Evolutionary conservation across 2,113 vertebrate genomes (phyloP).

Genomic region (Turnix velox): DNA sequence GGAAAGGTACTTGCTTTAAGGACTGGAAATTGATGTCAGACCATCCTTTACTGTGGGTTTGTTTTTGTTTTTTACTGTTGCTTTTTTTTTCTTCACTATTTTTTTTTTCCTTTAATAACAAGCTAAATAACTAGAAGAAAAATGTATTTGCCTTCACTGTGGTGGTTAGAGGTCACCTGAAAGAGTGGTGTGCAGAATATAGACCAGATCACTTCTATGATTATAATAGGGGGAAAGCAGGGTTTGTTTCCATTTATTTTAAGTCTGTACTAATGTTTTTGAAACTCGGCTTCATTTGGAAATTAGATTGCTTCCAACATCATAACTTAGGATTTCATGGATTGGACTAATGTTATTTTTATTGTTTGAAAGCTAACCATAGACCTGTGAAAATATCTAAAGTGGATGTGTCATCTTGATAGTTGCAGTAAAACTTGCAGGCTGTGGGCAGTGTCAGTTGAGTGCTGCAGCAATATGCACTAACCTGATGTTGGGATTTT

Average conservation of each 20-base stretch:
- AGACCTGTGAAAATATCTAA: neutral
- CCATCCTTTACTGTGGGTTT: neutral
- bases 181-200: neutral
- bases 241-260: neutral
- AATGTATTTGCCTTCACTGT: neutral
- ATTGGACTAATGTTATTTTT: neutral
- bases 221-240: neutral
- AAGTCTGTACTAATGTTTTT: neutral
- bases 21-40: conserved; percentile 10
- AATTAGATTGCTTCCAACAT: neutral
- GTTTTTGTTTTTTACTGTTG: no score
- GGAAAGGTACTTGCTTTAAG: neutral
- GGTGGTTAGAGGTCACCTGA: neutral
- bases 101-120: neutral
- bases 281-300: neutral
- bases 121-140: neutral
- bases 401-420: neutral
- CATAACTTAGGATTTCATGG: neutral
- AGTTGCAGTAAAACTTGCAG: neutral
- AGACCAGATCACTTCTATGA: neutral
- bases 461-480: neutral
- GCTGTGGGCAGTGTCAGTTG: neutral
- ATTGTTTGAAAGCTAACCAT: neutral
- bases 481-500: neutral
- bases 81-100: neutral